A percentile compares a stretch with the other conserved stretches of the same genome.
phyloP scores from a whole-genome alignment of 2,888 invertebrate genomes.

The Rhamnusium bicolor region DNA sequence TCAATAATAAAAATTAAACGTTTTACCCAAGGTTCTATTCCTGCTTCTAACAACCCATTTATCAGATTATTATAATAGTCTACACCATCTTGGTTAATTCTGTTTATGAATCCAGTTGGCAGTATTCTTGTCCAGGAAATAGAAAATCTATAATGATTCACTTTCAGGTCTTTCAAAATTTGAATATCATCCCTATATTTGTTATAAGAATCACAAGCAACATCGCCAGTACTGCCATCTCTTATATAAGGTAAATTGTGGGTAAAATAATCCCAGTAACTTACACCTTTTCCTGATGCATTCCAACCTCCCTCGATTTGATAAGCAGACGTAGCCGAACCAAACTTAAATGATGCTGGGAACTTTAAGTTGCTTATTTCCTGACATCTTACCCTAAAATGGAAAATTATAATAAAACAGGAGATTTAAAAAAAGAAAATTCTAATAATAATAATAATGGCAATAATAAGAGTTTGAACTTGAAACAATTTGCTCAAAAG shows the following conservation, averaged over 20 bases:
- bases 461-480: no score
- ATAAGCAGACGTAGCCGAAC: constrained; percentile 47
- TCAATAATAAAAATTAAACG: no score
- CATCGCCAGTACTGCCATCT: constrained; percentile 73
- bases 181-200: constrained; percentile 75
- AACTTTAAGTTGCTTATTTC: constrained; percentile 58
- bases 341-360: constrained; percentile 45
- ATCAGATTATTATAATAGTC: constrained; percentile 85
- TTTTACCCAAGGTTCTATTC: constrained; percentile 77
- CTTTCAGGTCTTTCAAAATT: constrained; percentile 74
- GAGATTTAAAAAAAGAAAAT: no score
- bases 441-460: no score
- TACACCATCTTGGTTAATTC: constrained; percentile 81
- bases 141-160: constrained; percentile 75
- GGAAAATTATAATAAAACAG: neutral
- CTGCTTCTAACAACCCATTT: constrained; percentile 74
- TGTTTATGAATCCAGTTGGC: constrained; percentile 78
- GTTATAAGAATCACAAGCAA: constrained; percentile 81
- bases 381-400: neutral
- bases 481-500: no score
- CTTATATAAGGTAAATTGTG: constrained; percentile 71
- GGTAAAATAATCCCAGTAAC: constrained; percentile 80
- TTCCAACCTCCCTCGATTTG: constrained; percentile 59
- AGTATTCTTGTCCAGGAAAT: constrained; percentile 78
- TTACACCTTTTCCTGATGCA: constrained; percentile 74